Evolutionary conservation across 92 coral and sea anemone genomes (phyloP), one percentile per base, ranked within the genome.

Genomic region (Porites evermanni): DNA sequence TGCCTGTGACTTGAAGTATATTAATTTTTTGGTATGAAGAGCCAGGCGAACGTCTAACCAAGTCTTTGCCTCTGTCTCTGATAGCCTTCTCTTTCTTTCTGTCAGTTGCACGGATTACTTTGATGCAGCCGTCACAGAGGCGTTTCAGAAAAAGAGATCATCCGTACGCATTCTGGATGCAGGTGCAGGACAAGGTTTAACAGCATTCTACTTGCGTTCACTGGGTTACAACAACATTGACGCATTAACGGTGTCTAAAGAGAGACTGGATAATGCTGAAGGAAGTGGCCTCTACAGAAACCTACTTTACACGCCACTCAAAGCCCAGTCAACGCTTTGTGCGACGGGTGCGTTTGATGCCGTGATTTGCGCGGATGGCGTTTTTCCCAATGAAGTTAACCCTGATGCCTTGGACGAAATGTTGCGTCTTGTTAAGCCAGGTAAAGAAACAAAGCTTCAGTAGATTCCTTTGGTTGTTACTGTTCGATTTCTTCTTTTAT

Each of bases 311-410:
- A 84, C 86, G 19, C 82, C 92, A 12, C 67, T 89, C 23, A 87
- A 87, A 67, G 88, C 91, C 3, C 78, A 83, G 16, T 85, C 91
- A 16, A 88, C 88, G 0, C 64, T 85, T 38, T 77, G 70, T 56
- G 82, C 86, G 14, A 80, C 91, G 6, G 88, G 91, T 10, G 87
- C 91, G 53, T 88, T 82, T 58, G 88, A 88, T 71, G 91, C 84
- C 67, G 79, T 88, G 50, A 79, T 88, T 58, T 88, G 91, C 72
- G 89, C 83, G 69, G 92, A 74, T 18, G 87, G 80, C 50, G 80
- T 83, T 83, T 83, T 83, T 64, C 87, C 87, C 14, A 79, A 83
- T n/a, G 87, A 83, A 83, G 87, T 73, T 58, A 79, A 83, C 13
- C 87, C 87, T 50, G 87, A 83, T n/a, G 87, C 87, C 13, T 47